Conservation (phyloP, 2,797 vertebrate genomes). For the Halcyon leucocephala region DNA sequence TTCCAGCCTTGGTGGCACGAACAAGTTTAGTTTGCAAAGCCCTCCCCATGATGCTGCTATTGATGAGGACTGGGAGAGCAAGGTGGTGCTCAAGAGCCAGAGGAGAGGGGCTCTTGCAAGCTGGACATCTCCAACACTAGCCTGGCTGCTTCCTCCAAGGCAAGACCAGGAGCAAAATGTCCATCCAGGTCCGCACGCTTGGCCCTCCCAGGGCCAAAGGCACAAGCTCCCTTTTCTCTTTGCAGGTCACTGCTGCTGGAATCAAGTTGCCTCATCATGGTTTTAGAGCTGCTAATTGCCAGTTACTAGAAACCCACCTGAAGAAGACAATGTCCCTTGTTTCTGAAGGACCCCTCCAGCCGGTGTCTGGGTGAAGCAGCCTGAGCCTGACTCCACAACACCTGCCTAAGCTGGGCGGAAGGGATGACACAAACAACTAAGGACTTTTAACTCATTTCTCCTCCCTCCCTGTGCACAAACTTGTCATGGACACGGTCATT, state of each 20-base stretch:
- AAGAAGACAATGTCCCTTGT: neutral
- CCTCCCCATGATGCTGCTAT: fast-evolving
- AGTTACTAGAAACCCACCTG: neutral
- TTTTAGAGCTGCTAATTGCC: neutral
- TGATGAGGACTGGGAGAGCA: neutral
- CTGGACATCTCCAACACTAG: neutral
- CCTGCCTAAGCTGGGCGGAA: fast-evolving
- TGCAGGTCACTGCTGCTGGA: neutral
- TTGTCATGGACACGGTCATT: fast-evolving
- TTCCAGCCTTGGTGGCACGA: neutral
- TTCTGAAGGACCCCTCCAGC: neutral
- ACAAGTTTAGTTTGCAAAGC: neutral
- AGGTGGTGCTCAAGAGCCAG: neutral
- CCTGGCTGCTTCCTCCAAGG: neutral
- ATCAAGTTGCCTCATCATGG: neutral
- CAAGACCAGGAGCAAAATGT: neutral
- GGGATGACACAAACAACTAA: too few relatives aligned
- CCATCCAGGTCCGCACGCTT: neutral
- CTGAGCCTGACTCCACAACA: neutral
- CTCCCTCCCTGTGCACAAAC: neutral
- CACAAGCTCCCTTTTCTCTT: neutral
- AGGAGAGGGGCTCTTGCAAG: neutral
- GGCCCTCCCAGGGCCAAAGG: too few relatives aligned
- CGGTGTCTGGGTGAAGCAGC: neutral
- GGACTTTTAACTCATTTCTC: neutral